Conservation (phyloP, 2,797 vertebrate genomes). For the Megaceryle alcyon region DNA sequence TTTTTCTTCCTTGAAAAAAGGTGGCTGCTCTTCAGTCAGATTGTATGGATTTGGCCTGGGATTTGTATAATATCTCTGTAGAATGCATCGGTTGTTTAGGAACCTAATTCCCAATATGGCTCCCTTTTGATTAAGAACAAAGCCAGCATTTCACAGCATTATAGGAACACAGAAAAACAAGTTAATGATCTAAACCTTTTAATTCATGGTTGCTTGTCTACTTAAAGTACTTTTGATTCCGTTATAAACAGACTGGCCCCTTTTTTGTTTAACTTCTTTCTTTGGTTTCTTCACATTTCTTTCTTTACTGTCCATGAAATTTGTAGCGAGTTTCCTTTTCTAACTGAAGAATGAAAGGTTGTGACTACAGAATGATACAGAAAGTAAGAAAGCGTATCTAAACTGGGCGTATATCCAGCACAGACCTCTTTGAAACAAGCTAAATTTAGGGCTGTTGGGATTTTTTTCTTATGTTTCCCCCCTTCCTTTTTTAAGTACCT, state of each 20-base stretch:
- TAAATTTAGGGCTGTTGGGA: constrained; percentile 23
- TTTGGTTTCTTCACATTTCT: constrained; percentile 65
- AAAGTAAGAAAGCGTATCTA: constrained; percentile 59
- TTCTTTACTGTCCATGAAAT: constrained; percentile 70
- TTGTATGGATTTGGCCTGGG: constrained; percentile 79
- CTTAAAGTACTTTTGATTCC: constrained; percentile 79
- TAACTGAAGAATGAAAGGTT: constrained; percentile 66
- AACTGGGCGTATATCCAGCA: constrained; percentile 10
- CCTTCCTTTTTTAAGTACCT: constrained; percentile 16
- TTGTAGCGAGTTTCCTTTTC: constrained; percentile 75
- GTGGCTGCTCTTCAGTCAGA: constrained; percentile 81
- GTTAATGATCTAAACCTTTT: constrained; percentile 93
- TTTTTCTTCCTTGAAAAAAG: constrained; percentile 86
- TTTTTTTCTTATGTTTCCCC: not conserved
- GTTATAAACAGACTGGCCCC: constrained; percentile 77
- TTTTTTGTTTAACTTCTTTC: constrained; percentile 74
- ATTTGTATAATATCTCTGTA: constrained; percentile 84
- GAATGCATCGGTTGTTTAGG: constrained; percentile 86
- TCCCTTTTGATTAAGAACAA: constrained; percentile 87
- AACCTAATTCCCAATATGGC: constrained; percentile 84
- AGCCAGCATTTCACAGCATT: constrained; percentile 87
- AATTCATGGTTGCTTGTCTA: constrained; percentile 78
- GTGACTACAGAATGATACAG: constrained; percentile 66
- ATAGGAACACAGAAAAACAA: constrained; percentile 87
- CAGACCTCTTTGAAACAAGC: constrained; percentile 48